Percentiles rank a stretch among this genome's conserved stretches.
Evolutionary conservation across 1,140 invertebrate species (phyloP).

Genomic region (Ruditapes philippinarum): DNA sequence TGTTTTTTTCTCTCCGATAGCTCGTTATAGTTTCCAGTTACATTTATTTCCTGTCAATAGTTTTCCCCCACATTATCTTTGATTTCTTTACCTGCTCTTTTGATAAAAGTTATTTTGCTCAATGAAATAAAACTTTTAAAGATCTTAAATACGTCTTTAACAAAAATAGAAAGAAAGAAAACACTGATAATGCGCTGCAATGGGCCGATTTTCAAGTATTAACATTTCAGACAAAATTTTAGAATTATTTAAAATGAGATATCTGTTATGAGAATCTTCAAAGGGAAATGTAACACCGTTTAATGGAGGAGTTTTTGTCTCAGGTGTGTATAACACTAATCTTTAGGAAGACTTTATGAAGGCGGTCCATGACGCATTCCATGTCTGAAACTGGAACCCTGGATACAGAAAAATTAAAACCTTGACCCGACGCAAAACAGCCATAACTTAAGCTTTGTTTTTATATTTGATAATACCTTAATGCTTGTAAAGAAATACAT

Average conservation of each 20-base stretch:
- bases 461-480: background rate
- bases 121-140: background rate
- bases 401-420: conserved; percentile 25
- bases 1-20: background rate
- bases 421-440: background rate
- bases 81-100: too few relatives aligned
- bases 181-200: background rate
- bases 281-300: conserved; percentile 20
- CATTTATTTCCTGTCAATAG: background rate
- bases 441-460: background rate
- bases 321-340: background rate
- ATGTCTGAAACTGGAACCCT: background rate
- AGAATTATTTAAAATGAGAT: conserved; percentile 53
- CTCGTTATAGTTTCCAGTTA: background rate
- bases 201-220: background rate
- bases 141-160: too few relatives aligned
- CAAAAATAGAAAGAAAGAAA: background rate
- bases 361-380: background rate
- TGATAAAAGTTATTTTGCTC: background rate
- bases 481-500: background rate
- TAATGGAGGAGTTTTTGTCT: conserved; percentile 49
- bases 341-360: background rate
- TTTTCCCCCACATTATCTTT: background rate
- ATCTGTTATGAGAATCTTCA: conserved; percentile 30
- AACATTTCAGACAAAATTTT: conserved; percentile 1